Conservation (phyloP, 2,888 invertebrate species). For the Keiferia lycopersicella region DNA sequence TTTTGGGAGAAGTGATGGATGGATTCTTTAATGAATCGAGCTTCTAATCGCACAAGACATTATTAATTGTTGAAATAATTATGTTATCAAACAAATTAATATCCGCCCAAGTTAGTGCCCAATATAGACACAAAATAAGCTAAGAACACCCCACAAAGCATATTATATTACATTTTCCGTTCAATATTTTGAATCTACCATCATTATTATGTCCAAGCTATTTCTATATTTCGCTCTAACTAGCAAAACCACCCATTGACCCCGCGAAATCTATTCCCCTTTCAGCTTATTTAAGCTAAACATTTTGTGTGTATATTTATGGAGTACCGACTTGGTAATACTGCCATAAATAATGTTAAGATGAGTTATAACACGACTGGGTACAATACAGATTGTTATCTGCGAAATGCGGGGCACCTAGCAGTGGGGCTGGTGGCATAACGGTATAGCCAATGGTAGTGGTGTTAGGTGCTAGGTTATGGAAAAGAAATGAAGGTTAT, state of each 20-base stretch:
- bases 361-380: constrained; percentile 30
- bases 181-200: not conserved
- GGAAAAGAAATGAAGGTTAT: not conserved
- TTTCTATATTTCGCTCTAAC: not conserved
- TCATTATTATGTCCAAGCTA: constrained; percentile 1
- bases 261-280: constrained; percentile 27
- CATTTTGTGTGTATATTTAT: constrained; percentile 31
- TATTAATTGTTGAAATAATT: no score
- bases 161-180: not conserved
- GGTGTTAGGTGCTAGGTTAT: not conserved
- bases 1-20: no score
- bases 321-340: constrained; percentile 28
- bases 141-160: no score
- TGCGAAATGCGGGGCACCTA: not conserved
- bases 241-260: constrained; percentile 8
- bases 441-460: not conserved
- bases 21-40: no score
- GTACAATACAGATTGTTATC: constrained; percentile 31
- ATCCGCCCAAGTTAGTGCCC: no score
- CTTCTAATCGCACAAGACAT: no score
- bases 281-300: constrained; percentile 30
- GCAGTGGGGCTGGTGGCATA: not conserved
- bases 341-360: constrained; percentile 30
- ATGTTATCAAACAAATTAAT: no score
- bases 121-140: no score